These are phyloP conservation scores for Calyptomena viridis DNA, from an alignment of 2,113 vertebrate genomes.

Conservation along the genomic window DNA sequence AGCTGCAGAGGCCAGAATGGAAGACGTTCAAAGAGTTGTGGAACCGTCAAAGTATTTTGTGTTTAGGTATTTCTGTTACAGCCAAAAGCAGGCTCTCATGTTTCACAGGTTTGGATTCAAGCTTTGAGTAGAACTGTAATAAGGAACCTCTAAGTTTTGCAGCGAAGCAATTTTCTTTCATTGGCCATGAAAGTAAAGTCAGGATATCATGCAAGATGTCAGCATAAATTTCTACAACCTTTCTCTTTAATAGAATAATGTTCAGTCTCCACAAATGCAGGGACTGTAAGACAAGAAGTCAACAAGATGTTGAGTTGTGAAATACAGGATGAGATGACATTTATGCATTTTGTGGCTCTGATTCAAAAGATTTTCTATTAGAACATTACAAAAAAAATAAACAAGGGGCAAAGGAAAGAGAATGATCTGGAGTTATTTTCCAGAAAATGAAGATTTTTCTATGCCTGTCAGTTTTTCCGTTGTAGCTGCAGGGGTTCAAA, in stretches of 20 bases:
- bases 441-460: not conserved
- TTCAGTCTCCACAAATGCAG: not conserved
- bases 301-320: not conserved
- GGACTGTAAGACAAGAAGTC: not conserved
- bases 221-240: conserved; percentile 5
- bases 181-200: conserved; percentile 17
- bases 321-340: not conserved
- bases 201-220: not conserved
- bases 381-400: not conserved
- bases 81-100: not conserved
- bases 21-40: not conserved
- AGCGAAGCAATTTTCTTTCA: conserved; percentile 41
- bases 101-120: conserved; percentile 37
- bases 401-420: not conserved
- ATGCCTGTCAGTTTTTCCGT: not conserved
- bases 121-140: conserved; percentile 5
- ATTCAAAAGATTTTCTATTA: conserved; percentile 16
- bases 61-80: conserved; percentile 11
- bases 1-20: conserved; percentile 7
- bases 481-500: not conserved
- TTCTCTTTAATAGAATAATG: not conserved
- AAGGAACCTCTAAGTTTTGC: conserved; percentile 13
- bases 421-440: not conserved
- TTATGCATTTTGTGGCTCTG: not conserved
- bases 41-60: not conserved